Conservation (phyloP, 2,113 vertebrate genomes). For the Oncorhynchus nerka region DNA sequence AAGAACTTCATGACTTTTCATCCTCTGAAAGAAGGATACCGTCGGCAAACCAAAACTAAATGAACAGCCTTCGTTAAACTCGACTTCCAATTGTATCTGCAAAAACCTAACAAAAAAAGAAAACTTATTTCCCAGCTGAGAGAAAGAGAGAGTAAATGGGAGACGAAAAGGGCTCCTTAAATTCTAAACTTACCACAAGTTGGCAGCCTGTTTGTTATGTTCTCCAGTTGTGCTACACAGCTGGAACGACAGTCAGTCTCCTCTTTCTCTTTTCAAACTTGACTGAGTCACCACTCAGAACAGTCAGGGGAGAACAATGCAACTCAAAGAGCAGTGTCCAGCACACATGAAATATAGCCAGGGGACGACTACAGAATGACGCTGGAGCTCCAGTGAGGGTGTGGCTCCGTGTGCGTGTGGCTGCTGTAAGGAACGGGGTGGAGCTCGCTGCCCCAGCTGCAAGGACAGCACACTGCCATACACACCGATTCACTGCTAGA, state of each 20-base stretch:
- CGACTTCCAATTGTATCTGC: background rate
- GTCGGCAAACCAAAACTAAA: background rate
- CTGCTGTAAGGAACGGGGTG: too few species aligned
- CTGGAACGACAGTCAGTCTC: conserved; percentile 14
- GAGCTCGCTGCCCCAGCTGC: conserved; percentile 55
- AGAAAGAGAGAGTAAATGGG: too few species aligned
- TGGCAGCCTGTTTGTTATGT: conserved; percentile 25
- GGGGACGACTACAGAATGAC: conserved; percentile 50
- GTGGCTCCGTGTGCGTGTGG: conserved; percentile 15
- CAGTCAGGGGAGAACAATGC: conserved; percentile 49
- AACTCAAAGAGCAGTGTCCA: conserved; percentile 47
- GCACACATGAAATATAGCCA: conserved; percentile 42
- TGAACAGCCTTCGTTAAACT: background rate
- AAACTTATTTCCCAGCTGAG: background rate
- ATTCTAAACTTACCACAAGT: conserved; percentile 61
- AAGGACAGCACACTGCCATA: conserved; percentile 27
- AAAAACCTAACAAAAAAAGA: background rate
- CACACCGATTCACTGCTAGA: conserved; percentile 54
- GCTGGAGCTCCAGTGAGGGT: conserved; percentile 49
- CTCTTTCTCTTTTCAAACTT: conserved; percentile 27
- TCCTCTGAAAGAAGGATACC: background rate
- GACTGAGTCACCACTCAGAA: conserved; percentile 44
- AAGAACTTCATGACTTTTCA: background rate
- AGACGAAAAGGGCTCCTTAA: background rate
- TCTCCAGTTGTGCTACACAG: conserved; percentile 35